Percentiles rank a stretch among this genome's conserved stretches.
These are phyloP conservation scores for Malurus alboscapulatus DNA, from an alignment of 2,113 vertebrate genomes.

Conservation along the genomic window DNA sequence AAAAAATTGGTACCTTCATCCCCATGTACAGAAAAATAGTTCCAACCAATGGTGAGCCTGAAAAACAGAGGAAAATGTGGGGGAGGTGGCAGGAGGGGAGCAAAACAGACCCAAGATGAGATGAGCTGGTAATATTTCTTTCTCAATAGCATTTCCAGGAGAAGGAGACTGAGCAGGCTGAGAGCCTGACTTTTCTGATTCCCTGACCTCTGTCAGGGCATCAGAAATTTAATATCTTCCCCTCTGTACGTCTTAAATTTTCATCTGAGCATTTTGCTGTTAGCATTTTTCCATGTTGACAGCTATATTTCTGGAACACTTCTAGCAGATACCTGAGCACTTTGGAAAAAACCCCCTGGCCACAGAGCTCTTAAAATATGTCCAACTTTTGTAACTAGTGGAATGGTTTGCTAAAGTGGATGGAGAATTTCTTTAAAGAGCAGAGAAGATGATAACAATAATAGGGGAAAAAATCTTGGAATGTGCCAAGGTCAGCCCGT, in stretches of 20 bases:
- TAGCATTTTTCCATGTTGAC: slow-evolving; percentile 60
- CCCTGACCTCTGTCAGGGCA: not conserved
- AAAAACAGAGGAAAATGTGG: not conserved
- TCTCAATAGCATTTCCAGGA: not conserved
- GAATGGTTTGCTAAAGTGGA: not conserved
- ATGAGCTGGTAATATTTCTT: not conserved
- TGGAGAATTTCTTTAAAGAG: slow-evolving; percentile 13
- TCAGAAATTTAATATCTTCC: slow-evolving; percentile 17
- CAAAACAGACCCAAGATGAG: not conserved
- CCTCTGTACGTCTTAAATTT: not conserved
- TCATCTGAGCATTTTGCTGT: slow-evolving; percentile 31
- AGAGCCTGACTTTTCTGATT: not conserved
- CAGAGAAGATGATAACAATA: not conserved
- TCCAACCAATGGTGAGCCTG: not conserved
- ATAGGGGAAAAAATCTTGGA: slow-evolving; percentile 8
- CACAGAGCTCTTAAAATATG: slow-evolving; percentile 11
- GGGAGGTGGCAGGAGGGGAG: not conserved
- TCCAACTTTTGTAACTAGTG: not conserved
- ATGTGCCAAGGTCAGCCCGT: not conserved
- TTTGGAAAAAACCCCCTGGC: slow-evolving; percentile 60
- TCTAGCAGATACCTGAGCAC: not conserved
- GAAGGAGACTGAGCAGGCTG: not conserved
- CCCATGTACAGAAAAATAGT: not conserved
- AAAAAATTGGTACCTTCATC: not conserved
- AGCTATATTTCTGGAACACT: not conserved